Evolutionary conservation across 2,888 invertebrate genomes (phyloP).

Genomic region (Nemurella pictetii): DNA sequence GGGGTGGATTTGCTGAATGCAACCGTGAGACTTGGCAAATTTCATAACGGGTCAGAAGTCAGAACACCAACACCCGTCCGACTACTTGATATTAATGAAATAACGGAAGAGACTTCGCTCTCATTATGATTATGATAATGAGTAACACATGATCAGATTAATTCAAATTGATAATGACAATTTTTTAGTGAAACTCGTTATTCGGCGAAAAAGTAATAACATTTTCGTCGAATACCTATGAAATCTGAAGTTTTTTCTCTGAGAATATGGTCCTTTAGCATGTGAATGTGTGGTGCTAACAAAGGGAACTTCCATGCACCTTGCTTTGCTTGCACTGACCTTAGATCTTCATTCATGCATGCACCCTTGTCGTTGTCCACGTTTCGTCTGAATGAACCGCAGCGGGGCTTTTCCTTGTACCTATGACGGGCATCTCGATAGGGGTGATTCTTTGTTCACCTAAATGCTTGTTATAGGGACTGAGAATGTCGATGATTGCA

Average conservation of each 20-base stretch:
- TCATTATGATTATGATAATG: background rate
- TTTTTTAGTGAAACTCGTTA: background rate
- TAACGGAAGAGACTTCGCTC: too few species aligned
- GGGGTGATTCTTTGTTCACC: background rate
- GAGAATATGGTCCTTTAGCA: background rate
- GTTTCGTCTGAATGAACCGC: background rate
- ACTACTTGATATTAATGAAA: too few species aligned
- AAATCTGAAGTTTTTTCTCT: background rate
- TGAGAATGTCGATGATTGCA: background rate
- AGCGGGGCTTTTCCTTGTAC: background rate
- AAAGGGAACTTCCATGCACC: background rate
- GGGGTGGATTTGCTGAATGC: background rate
- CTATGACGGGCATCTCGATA: background rate
- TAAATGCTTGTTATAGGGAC: slow-evolving; percentile 9
- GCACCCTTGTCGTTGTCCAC: background rate
- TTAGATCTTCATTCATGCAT: background rate
- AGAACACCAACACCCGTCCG: background rate
- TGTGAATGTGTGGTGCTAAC: background rate
- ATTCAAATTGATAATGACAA: background rate
- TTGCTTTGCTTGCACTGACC: background rate
- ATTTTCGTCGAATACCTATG: too few species aligned
- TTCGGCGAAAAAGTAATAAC: too few species aligned
- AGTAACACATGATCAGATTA: background rate
- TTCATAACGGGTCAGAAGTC: background rate
- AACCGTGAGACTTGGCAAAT: background rate